Evolutionary conservation across 1,140 invertebrate species (phyloP), one percentile per base, ranked within the genome.

Genomic region (Oscheius sp.): DNA sequence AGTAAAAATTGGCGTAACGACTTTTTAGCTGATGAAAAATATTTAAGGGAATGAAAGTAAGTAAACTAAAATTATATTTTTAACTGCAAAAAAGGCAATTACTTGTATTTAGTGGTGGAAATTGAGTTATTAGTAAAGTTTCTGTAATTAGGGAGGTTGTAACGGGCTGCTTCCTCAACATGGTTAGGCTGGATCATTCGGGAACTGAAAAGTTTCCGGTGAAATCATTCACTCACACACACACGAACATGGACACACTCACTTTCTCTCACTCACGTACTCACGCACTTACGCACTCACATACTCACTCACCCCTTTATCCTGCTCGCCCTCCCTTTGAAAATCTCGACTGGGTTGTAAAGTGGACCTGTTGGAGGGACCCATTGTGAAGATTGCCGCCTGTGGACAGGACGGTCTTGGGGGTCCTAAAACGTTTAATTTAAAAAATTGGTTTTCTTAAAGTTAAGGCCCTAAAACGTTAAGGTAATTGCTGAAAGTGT

Each of bases 71-170:
- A 42, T n/a, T 10, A 42, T 42, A 42, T 42, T 10, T 42, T 42
- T 42, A 42, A 10, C n/a, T 10, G 10, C 10, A 42, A 42, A 42
- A 10, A 42, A 42, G 38, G 38, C 10, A 42, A 42, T 55, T 23
- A 55, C 0, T 93, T 95, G 85, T 97, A 97, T 87, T 97, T 97
- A 2, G 94, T 95, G 82, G 95, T 97, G 80, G 91, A 89, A 82
- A 95, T 91, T 85, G 85, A 84, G 86, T 95, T 95, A 79, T 90
- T 88, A 46, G 90, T 88, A 82, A 90, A 90, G 13, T 88, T 87
- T n/a, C 68, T 46, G 45, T 88, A 88, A 0, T 90, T 89, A 85
- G 95, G 95, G 2, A 73, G 68, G 28, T 71, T 55, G 34, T 71
- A 71, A 31, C 61, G 36, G 2, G 35, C 52, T 2, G 35, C 58